Base-by-base conservation (phyloP, 2,797 vertebrate species). In the Hemibagrus guttatus region DNA sequence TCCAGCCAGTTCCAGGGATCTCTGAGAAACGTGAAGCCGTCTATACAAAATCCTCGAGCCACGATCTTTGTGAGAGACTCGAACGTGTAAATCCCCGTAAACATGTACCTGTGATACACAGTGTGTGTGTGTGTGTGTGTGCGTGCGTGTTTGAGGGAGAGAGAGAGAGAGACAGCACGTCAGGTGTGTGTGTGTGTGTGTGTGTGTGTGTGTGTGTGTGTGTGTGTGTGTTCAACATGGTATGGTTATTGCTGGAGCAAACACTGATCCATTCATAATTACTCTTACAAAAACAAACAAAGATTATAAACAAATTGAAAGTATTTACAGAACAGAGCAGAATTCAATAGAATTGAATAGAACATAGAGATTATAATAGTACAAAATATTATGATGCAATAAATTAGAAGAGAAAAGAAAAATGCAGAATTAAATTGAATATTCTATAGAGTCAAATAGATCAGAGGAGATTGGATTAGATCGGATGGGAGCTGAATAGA, bases 1-100 rank as follows among this genome's bases (percentile, higher is more conserved):
- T 99, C 98, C 92, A 99, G 93, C 98, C 98, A 99, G 96, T 99
- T 99, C 98, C 98, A 99, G 0, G 98, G 96, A 42, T 99, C 98
- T 87, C 98, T 93, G 83, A 99, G 97, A 93, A 99, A 99, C 61
- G 98, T 99, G 91, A 99, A 99, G 61, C 94, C 95, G 23, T 99
- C 98, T 95, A 99, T 99, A 92, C 95, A 97, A 93, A 99, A 99
- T 83, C 98, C 98, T 95, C 98, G 94, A 31, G 98, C 98, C 78
- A 99, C 96, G 86, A 99, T 99, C 95, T 99, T 99, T 95, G 98
- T 97, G 91, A 99, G 97, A 13, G 98, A 99, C 92, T 99, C 98
- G 76, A 99, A 99, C 0, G 98, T 99, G 87, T 99, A 99, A 96
- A 99, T 99, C 88, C 98, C 98, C 13, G 98, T 99, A 96, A 99